Conservation (phyloP, 2,888 invertebrate species). For the Leptarthrus brevirostris region DNA sequence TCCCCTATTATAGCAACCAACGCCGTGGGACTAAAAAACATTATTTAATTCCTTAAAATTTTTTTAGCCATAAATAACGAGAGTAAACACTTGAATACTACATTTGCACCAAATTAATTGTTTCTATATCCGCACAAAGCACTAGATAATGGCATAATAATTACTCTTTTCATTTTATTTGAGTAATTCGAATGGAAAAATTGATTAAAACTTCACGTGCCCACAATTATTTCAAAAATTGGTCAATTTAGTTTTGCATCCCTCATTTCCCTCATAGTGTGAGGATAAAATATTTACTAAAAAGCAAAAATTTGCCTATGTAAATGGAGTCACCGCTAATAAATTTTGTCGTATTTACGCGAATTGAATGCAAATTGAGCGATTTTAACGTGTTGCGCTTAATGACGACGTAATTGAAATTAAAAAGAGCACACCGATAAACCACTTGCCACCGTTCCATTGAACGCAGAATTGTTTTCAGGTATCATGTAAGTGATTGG, state of each 20-base stretch:
- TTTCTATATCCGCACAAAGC: not conserved
- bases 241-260: slow-evolving; percentile 35
- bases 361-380: slow-evolving; percentile 42
- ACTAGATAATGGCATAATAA: slow-evolving; percentile 36
- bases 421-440: slow-evolving; percentile 48
- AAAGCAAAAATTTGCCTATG: slow-evolving; percentile 21
- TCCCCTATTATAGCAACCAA: too few species aligned
- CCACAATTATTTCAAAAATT: slow-evolving; percentile 40
- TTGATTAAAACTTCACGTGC: slow-evolving; percentile 36
- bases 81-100: not conserved
- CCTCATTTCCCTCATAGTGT: not conserved
- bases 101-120: slow-evolving; percentile 26
- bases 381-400: slow-evolving; percentile 53
- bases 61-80: too few species aligned
- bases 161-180: slow-evolving; percentile 38
- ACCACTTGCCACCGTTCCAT: slow-evolving; percentile 32
- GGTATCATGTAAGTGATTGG: slow-evolving; percentile 19
- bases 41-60: too few species aligned
- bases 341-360: slow-evolving; percentile 35
- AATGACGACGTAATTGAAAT: slow-evolving; percentile 52
- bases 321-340: slow-evolving; percentile 20
- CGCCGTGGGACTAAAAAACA: too few species aligned
- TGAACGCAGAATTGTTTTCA: slow-evolving; percentile 9
- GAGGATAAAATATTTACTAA: slow-evolving; percentile 16
- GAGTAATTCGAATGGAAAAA: slow-evolving; percentile 38